Base-by-base conservation (phyloP, 2,888 invertebrate species). In the Exocentrus adspersus region DNA sequence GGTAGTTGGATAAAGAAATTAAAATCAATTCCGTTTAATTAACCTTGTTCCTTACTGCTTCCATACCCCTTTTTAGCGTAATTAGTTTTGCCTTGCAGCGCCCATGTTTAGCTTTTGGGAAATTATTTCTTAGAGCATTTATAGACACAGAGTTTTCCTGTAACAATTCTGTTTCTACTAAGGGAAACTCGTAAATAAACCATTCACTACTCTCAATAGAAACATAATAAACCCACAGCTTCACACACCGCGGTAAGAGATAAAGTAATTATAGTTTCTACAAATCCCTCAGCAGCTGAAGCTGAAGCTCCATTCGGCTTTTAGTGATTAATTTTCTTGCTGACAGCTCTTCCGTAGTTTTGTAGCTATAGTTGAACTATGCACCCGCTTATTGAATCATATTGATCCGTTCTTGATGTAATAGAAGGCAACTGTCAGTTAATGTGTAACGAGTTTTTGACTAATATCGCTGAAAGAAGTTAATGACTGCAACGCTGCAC, bases 311-410 rank as follows among this genome's bases (percentile, higher is more conserved):
- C 6, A 24, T 48, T 48, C 28, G 28, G n/a, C n/a, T n/a, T 6
- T 28, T 48, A 16, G 48, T 24, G 48, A 48, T 48, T 48, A 48
- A 48, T 48, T 48, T 24, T 48, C 48, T 48, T 48, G 28, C 48
- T 48, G 48, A 48, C 48, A 28, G 48, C 28, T 48, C 24, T 28
- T 24, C 48, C 46, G 48, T 48, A 48, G 28, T 48, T 48, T 48
- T 48, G 17, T 28, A 16, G 20, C 28, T 48, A 48, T 48, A 48
- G 48, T 28, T 10, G 28, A 28, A 48, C 16, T 17, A 48, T 48
- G 48, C 28, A 16, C 28, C 28, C 48, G 10, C 28, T 24, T 48
- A 48, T 48, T 48, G 48, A 48, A 48, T 48, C 17, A 24, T 14
- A 48, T 48, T 48, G 48, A 48, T 48, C 20, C 17, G 17, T 28